Evolutionary conservation across 2,113 vertebrate species (phyloP).

Genomic region (Agapornis roseicollis): DNA sequence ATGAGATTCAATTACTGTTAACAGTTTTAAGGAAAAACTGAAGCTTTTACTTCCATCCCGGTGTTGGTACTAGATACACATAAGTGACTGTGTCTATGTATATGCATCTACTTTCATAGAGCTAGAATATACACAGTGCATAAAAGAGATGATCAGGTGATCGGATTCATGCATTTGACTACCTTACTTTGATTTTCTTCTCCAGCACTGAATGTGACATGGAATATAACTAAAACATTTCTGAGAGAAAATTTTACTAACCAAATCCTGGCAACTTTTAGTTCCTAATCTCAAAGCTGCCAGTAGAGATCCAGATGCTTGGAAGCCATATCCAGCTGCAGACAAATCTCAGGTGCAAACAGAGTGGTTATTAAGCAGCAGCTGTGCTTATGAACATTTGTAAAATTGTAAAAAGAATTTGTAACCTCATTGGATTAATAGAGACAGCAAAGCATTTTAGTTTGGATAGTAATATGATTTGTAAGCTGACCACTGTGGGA

Average conservation of each 20-base stretch:
- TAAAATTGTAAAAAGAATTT: not conserved
- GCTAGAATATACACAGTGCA: not conserved
- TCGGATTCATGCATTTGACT: not conserved
- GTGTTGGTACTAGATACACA: not conserved
- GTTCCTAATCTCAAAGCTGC: slow-evolving; percentile 2
- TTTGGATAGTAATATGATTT: not conserved
- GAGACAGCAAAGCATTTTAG: not conserved
- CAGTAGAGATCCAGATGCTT: not conserved
- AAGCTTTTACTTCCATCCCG: not conserved
- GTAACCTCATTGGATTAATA: not conserved
- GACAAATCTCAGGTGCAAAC: not conserved
- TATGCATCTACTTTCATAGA: not conserved
- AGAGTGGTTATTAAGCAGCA: not conserved
- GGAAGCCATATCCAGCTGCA: not conserved
- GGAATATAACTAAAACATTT: not conserved
- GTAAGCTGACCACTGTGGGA: not conserved
- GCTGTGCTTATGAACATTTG: not conserved
- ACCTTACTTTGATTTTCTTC: not conserved
- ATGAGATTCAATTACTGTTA: not conserved
- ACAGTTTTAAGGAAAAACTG: not conserved
- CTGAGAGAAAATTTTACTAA: not conserved
- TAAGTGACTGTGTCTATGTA: no score
- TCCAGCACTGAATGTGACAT: not conserved
- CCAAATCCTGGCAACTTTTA: not conserved
- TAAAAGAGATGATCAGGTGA: not conserved